A percentile compares a stretch with the other conserved stretches of the same genome.
Conservation (phyloP, 2,113 vertebrate species). For the Bubo blakistoni region DNA sequence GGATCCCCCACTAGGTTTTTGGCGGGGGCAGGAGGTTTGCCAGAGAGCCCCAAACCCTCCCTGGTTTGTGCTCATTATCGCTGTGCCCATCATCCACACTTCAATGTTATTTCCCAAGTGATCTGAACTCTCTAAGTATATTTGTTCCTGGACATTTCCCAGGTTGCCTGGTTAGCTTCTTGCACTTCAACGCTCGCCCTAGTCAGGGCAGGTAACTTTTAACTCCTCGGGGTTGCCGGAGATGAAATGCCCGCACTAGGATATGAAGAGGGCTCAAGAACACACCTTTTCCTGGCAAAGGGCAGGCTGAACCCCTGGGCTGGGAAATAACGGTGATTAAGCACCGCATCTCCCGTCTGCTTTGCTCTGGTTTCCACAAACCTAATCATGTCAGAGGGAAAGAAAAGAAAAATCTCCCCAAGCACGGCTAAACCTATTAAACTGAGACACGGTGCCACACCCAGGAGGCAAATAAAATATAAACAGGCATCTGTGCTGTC, state of each 20-base stretch:
- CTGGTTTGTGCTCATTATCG: accelerated
- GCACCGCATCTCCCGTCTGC: conserved; percentile 18
- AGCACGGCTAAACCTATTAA: conserved; percentile 20
- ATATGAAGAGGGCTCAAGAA: background rate
- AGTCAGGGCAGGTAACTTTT: background rate
- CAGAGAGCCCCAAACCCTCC: background rate
- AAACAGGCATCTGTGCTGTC: background rate
- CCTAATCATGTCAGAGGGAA: conserved; percentile 57
- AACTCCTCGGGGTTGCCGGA: background rate
- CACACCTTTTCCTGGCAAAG: background rate
- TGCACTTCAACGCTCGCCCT: accelerated
- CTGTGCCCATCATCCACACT: accelerated
- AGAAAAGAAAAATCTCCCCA: conserved; percentile 46
- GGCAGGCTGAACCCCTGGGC: conserved; percentile 9
- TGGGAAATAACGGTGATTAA: conserved; percentile 54
- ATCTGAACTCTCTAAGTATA: background rate
- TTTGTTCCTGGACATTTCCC: background rate
- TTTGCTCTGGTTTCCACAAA: conserved; percentile 62
- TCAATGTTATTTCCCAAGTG: accelerated
- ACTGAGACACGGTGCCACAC: background rate
- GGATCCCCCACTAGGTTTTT: background rate
- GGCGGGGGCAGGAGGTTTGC: background rate
- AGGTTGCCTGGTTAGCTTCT: background rate
- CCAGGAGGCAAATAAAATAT: conserved; percentile 15
- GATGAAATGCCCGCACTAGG: accelerated